Evolutionary conservation across 2,888 invertebrate genomes (phyloP).

Genomic region (Syrphus vitripennis): DNA sequence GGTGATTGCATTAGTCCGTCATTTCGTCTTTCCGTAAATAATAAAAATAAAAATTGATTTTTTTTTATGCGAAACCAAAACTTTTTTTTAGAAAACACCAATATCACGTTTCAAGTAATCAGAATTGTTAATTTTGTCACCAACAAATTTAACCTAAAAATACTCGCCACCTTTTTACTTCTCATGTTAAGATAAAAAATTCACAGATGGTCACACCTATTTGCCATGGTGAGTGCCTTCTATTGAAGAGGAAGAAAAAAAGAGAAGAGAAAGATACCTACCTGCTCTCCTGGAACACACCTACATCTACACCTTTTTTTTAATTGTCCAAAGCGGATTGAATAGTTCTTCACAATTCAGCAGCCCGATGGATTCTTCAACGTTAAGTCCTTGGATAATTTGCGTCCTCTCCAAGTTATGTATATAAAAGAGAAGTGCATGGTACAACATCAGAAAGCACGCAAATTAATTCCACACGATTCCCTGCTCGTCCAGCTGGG

Average conservation of each 20-base stretch:
- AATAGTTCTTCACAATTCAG: conserved; percentile 63
- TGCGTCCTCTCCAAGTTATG: conserved; percentile 42
- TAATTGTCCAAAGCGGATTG: conserved; percentile 67
- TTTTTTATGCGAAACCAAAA: no score
- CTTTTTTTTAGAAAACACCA: no score
- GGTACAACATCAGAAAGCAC: conserved; percentile 56
- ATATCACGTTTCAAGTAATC: no score
- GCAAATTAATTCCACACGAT: conserved; percentile 71
- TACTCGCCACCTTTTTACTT: no score
- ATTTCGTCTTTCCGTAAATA: no score
- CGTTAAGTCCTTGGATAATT: conserved; percentile 65
- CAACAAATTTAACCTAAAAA: no score
- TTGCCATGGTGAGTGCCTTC: background rate
- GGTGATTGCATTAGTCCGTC: no score
- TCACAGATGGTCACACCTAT: background rate
- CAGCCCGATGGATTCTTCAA: conserved; percentile 54
- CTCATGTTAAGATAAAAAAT: background rate
- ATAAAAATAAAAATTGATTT: no score
- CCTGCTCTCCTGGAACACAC: background rate
- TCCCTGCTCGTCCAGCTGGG: conserved; percentile 70
- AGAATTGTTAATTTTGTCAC: background rate
- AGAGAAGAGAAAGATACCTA: conserved; percentile 1
- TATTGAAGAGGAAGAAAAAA: conserved; percentile 8
- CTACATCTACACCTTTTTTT: conserved; percentile 27
- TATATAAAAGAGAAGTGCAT: background rate